Percentiles rank a stretch among this genome's conserved stretches.
phyloP scores from a whole-genome alignment of 2,113 vertebrate genomes.

The Leuciscus idus region DNA sequence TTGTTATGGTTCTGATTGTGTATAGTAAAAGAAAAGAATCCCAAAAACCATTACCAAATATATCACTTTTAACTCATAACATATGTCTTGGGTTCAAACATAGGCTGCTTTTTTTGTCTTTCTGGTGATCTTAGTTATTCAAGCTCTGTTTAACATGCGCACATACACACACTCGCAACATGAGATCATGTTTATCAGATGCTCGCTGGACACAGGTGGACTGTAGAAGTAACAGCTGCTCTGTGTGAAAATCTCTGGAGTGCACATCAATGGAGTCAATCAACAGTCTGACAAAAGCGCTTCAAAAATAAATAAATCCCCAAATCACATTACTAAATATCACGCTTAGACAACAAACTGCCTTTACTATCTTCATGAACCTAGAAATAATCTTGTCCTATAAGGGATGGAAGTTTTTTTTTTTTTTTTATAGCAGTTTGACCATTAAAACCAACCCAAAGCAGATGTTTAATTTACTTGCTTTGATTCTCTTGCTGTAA shows the following conservation, averaged over 20 bases:
- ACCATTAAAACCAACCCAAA: constrained; percentile 5
- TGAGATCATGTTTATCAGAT: constrained; percentile 12
- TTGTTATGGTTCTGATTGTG: background rate
- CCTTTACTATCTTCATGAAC: background rate
- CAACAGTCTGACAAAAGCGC: constrained; percentile 24
- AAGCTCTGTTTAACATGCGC: constrained; percentile 8
- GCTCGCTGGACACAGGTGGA: constrained; percentile 50
- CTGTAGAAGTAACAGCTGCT: constrained; percentile 41
- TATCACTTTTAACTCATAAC: background rate
- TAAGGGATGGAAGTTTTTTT: background rate
- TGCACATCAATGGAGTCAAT: constrained; percentile 44
- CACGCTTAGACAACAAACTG: background rate
- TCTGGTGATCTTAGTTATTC: background rate
- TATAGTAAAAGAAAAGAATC: background rate
- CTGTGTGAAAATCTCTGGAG: constrained; percentile 25
- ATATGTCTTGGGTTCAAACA: background rate
- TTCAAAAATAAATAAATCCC: constrained; percentile 11
- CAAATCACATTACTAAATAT: constrained; percentile 19
- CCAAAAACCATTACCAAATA: background rate
- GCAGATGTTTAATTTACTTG: constrained; percentile 7
- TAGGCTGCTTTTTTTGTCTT: background rate
- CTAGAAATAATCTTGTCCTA: background rate
- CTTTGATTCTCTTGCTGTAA: background rate
- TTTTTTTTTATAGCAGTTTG: background rate
- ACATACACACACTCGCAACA: background rate